A percentile compares a stretch with the other conserved stretches of the same genome.
phyloP scores from a whole-genome alignment of 2,888 invertebrate species.

The Volucella inflata region DNA sequence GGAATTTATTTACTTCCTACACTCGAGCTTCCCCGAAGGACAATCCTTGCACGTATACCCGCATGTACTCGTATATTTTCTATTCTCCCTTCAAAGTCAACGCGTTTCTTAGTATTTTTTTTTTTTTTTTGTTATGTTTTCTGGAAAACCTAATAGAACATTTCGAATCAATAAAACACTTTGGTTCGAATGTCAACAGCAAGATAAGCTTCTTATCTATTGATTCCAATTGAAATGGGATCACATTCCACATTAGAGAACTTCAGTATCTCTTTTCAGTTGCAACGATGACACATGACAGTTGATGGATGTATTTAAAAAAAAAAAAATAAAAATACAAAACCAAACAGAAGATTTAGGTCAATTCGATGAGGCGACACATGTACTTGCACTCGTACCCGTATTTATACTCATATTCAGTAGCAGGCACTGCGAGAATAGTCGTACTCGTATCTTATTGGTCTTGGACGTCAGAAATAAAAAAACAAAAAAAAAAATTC shows the following conservation, averaged over 20 bases:
- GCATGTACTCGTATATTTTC: too few relatives aligned
- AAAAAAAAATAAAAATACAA: conserved; percentile 18
- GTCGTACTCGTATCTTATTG: background rate
- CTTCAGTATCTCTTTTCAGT: conserved; percentile 24
- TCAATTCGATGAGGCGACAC: conserved; percentile 67
- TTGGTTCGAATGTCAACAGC: conserved; percentile 38
- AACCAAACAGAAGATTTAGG: conserved; percentile 64
- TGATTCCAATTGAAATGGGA: conserved; percentile 54
- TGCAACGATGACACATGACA: conserved; percentile 67
- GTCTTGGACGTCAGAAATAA: background rate
- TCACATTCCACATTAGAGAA: conserved; percentile 34
- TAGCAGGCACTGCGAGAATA: background rate
- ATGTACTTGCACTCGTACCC: conserved; percentile 22
- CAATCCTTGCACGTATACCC: background rate
- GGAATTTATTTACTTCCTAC: conserved; percentile 1
- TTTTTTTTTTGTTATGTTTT: conserved; percentile 4
- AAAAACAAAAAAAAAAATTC: conserved; percentile 15
- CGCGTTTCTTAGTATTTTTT: background rate
- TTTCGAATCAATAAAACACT: conserved; percentile 63
- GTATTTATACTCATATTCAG: background rate
- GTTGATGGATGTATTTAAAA: conserved; percentile 53
- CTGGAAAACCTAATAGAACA: conserved; percentile 22
- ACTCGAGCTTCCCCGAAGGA: conserved; percentile 7
- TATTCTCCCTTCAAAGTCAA: background rate
- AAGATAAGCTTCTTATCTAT: conserved; percentile 58